A percentile compares a stretch with the other conserved stretches of the same genome.
Evolutionary conservation across 2,113 vertebrate genomes (phyloP).

Genomic region (Charadrius vociferus): DNA sequence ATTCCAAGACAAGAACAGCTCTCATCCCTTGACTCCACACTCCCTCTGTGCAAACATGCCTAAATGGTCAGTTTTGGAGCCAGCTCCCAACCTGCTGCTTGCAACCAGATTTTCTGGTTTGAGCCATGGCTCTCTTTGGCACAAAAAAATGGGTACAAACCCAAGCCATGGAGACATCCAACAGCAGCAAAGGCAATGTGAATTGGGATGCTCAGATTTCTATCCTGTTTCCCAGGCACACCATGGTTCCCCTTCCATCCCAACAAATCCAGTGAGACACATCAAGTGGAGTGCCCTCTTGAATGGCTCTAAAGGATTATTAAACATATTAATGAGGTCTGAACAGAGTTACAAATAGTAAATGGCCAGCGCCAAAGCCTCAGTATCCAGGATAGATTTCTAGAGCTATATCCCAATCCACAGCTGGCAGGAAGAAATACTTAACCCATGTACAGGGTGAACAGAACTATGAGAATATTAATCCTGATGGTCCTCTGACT

Average conservation of each 20-base stretch:
- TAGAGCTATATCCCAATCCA: background rate
- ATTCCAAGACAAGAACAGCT: background rate
- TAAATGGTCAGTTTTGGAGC: background rate
- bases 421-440: background rate
- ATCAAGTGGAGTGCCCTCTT: background rate
- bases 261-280: background rate
- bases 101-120: background rate
- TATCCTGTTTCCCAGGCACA: background rate
- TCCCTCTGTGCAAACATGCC: background rate
- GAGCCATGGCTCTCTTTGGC: background rate
- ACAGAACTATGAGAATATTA: background rate
- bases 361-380: background rate
- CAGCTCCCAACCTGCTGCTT: background rate
- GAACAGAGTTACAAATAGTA: background rate
- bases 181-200: background rate
- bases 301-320: background rate
- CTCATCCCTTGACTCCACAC: background rate
- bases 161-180: background rate
- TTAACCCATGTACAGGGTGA: background rate
- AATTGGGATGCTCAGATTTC: background rate
- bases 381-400: background rate
- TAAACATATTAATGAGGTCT: background rate
- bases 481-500: background rate
- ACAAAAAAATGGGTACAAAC: background rate
- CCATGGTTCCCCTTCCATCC: background rate